Evolutionary conservation across 2,888 invertebrate genomes (phyloP), one percentile per base, ranked within the genome.

Genomic region (Chrysopilus asiliformis): DNA sequence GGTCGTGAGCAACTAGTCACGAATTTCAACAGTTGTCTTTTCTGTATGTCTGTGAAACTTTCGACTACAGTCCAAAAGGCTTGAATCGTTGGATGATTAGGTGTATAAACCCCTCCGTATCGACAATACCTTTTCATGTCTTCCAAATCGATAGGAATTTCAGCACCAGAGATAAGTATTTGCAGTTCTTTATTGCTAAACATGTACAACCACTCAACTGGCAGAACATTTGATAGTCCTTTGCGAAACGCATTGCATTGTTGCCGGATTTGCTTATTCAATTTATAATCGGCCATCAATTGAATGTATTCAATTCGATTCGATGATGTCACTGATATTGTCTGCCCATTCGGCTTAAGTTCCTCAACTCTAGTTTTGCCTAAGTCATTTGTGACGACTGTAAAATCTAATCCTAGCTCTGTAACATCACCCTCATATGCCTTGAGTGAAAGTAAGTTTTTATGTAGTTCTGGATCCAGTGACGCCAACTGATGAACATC

Each of bases 1-100:
- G 97, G 93, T 40, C 95, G 67, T 1, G 97, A 97, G 57, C 97
- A 97, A 57, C 94, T 93, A 3, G 98, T 99, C 27, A 97, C 95
- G 66, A 99, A 99, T 65, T 94, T 94, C 7, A 98, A 68, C 35
- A 98, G 67, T 54, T 86, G 83, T 41, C 91, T 71, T 43, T 82
- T 77, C 60, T 93, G 86, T 36, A 72, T 68, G 58, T 90, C 89
- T 34, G 75, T 77, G 58, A 97, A 90, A 30, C 72, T 71, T 37
- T 76, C 71, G 7, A 95, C 72, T 25, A 89, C 86, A 48, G 76
- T 74, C 97, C 97, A 97, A 65, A 97, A 97, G 38, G 74, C 69
- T 43, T 72, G 56, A 43, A 95, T 89, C 1, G 87, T 90, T 3
- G 79, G 80, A 66, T 93, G 90, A 33, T 81, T 76, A 9, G 70